These are phyloP conservation scores for Cydia strobilella DNA, from an alignment of 1,140 invertebrate genomes.

Conservation along the genomic window DNA sequence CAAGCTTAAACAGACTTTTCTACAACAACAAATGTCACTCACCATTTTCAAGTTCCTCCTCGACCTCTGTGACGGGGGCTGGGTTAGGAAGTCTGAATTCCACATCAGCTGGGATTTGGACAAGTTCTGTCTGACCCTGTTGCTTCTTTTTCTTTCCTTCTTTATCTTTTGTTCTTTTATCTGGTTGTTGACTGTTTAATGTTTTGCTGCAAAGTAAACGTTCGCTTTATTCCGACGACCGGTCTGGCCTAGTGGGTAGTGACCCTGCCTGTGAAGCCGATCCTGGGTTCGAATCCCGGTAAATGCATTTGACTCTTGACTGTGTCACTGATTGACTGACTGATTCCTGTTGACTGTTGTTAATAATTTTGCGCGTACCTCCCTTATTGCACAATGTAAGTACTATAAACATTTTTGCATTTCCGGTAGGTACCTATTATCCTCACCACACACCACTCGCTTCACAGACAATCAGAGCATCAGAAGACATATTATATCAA, in stretches of 20 bases:
- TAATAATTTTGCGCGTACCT: not conserved
- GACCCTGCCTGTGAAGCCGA: no score
- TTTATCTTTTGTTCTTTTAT: slow-evolving; percentile 78
- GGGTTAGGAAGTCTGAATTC: slow-evolving; percentile 42
- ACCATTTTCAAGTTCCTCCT: slow-evolving; percentile 53
- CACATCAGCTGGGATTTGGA: slow-evolving; percentile 39
- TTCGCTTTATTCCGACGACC: not conserved
- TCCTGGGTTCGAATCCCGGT: no score
- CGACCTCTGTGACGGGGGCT: slow-evolving; percentile 40
- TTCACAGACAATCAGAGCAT: no score
- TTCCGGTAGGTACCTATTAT: slow-evolving; percentile 4
- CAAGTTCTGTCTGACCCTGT: slow-evolving; percentile 42
- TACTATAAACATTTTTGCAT: not conserved
- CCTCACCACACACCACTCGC: no score
- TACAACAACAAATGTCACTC: slow-evolving; percentile 36
- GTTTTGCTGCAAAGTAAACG: slow-evolving; percentile 39
- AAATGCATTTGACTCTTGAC: no score
- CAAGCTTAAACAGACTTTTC: no score
- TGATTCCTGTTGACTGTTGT: not conserved
- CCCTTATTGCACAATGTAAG: no score
- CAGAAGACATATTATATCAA: no score
- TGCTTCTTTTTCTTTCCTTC: slow-evolving; percentile 80
- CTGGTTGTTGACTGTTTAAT: slow-evolving; percentile 47
- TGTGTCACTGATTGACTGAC: no score
- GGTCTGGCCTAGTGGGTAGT: no score